Evolutionary conservation across 2,888 invertebrate species (phyloP).

Genomic region (Andrena chrysosceles): DNA sequence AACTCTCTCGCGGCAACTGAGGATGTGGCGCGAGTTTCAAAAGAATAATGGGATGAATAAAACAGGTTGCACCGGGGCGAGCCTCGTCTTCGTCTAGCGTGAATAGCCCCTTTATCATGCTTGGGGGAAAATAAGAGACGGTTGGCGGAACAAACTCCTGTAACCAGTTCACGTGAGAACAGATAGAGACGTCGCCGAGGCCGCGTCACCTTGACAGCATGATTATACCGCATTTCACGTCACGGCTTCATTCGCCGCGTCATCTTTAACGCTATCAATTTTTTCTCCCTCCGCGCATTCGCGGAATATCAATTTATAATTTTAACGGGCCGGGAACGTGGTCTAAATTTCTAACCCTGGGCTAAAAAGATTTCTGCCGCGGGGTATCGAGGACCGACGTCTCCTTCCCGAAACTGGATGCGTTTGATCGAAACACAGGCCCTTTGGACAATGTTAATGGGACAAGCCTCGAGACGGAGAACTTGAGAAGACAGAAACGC

Average conservation of each 20-base stretch:
- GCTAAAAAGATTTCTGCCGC: neutral
- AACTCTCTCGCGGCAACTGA: slow-evolving; percentile 32
- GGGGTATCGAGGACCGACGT: neutral
- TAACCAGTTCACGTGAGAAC: slow-evolving; percentile 47
- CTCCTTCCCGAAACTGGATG: neutral
- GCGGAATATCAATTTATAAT: slow-evolving; percentile 6
- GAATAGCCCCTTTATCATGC: slow-evolving; percentile 59
- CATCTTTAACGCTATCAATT: slow-evolving; percentile 20
- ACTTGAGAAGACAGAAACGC: neutral
- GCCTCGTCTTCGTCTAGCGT: slow-evolving; percentile 40
- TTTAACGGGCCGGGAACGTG: neutral
- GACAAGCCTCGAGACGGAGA: neutral
- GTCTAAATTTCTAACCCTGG: neutral
- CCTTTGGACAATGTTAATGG: neutral
- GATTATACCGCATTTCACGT: slow-evolving; percentile 34
- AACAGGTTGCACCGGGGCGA: slow-evolving; percentile 24
- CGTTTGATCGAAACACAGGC: neutral
- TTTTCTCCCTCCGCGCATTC: neutral
- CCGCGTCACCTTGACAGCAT: slow-evolving; percentile 27
- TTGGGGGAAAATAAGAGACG: slow-evolving; percentile 50
- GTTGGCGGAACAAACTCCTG: slow-evolving; percentile 41
- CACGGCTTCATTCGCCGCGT: slow-evolving; percentile 11
- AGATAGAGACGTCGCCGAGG: slow-evolving; percentile 45
- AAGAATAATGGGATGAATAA: slow-evolving; percentile 63
- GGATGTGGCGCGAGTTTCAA: slow-evolving; percentile 31